Base-by-base conservation (phyloP, 2,888 invertebrate species). In the Sturmia bella region DNA sequence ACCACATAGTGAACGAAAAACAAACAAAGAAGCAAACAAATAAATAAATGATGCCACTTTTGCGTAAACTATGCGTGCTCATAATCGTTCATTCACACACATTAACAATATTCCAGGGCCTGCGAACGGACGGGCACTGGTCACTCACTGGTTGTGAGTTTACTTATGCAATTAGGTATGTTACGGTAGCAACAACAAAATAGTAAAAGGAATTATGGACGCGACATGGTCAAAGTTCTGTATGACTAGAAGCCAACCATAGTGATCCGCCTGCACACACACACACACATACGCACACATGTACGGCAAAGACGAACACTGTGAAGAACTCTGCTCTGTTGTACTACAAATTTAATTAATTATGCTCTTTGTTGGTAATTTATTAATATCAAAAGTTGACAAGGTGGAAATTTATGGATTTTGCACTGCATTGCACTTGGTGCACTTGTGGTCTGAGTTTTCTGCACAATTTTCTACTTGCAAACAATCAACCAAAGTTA, bases 331-430 rank as follows among this genome's bases (percentile, higher is more conserved):
- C 56, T 13, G 37, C 37, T 48, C 32, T 61, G 68, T 61, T 54
- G 59, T 69, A 66, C 45, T 70, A 78, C 78, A 82, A 82, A 82
- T 82, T 89, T 90, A 90, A 89, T 90, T 89, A 89, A 89, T 89
- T 90, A 89, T 90, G 90, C 90, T 89, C 89, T 90, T 89, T 82
- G 81, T 82, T 88, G 87, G 89, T 90, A 89, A 89, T 90, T 89
- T 89, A 89, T 89, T 89, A 89, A 89, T 90, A 89, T 89, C 89
- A 90, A 90, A 89, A 90, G 89, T 90, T 89, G 89, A 90, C 89
- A 89, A 88, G 90, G 89, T 90, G 90, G 89, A 89, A 89, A 90
- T 89, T 90, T 89, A 89, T 89, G 90, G 86, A 88, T 86, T 85
- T 85, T 85, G 84, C 75, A 75, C 79, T 75, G 75, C 69, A 69